Base-by-base conservation (phyloP, 2,797 vertebrate species). In the Cygnus olor region DNA sequence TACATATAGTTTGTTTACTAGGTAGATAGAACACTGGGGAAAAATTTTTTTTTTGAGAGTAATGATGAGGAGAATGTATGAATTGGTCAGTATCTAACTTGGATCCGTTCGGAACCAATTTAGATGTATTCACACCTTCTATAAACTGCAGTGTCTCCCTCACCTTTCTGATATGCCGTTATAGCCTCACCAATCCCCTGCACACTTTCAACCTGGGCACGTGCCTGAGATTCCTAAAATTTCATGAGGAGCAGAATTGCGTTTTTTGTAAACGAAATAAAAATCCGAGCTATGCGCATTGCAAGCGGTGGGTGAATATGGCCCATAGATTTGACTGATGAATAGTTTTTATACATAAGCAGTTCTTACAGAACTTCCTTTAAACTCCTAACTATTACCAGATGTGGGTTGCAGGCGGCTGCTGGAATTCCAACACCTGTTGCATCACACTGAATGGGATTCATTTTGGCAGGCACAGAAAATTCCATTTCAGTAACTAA, bases 391-490 rank as follows among this genome's bases (percentile, higher is more conserved):
- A 97, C 94, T 81, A 8, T 61, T 95, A 21, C 95, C 96, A 97
- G 96, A 97, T 97, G 96, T 93, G 95, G 81, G 18, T 86, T 89
- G 91, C 96, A 96, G 93, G 95, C 95, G 6, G 91, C 95, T 96
- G 96, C 94, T 97, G 95, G 96, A 97, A 97, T 97, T 97, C 96
- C 96, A 97, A 96, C 95, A 97, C 96, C 96, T 97, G 96, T 96
- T 97, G 95, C 96, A 97, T 97, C 94, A 96, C 93, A 96, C 95
- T 95, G 90, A 97, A 96, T 94, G 86, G 94, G 95, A 96, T 92
- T 96, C 96, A 92, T 97, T 96, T 97, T 97, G 96, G 96, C 96
- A 97, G 90, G 94, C 88, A 86, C 90, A 94, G 91, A 97, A 97
- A 97, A 97, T 97, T 97, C 96, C 96, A 96, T 97, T 94, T 97